phyloP scores from a whole-genome alignment of 2,888 invertebrate genomes.

The Stenolophus ochropezus region DNA sequence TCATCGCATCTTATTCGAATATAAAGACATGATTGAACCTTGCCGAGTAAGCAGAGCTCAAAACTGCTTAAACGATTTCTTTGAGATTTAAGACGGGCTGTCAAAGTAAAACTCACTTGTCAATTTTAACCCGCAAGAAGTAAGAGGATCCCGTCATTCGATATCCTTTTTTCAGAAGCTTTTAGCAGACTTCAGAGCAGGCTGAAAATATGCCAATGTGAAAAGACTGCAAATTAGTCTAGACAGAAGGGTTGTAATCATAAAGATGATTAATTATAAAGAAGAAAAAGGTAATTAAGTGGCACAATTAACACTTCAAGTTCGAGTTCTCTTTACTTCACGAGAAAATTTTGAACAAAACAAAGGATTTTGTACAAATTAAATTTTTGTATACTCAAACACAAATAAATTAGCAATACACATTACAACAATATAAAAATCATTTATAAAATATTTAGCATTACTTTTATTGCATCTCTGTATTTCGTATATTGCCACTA shows the following conservation, averaged over 20 bases:
- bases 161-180: constrained; percentile 15
- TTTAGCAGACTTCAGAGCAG: constrained; percentile 3
- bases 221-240: neutral
- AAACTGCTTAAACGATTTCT: constrained; percentile 37
- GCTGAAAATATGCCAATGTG: neutral
- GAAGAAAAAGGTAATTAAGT: neutral
- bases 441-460: too few species aligned
- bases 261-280: neutral
- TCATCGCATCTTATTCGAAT: neutral
- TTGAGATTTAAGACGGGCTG: constrained; percentile 35
- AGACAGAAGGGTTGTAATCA: neutral
- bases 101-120: constrained; percentile 37
- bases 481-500: too few species aligned
- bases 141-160: constrained; percentile 11
- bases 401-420: too few species aligned
- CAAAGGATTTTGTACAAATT: too few species aligned
- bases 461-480: too few species aligned
- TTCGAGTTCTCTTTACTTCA: neutral
- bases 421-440: too few species aligned
- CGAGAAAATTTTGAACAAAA: neutral
- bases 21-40: constrained; percentile 18
- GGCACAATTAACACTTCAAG: neutral
- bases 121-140: constrained; percentile 30
- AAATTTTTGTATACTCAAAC: too few species aligned
- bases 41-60: constrained; percentile 17